Conservation (phyloP, 2,888 invertebrate species). For the Atherix ibis region DNA sequence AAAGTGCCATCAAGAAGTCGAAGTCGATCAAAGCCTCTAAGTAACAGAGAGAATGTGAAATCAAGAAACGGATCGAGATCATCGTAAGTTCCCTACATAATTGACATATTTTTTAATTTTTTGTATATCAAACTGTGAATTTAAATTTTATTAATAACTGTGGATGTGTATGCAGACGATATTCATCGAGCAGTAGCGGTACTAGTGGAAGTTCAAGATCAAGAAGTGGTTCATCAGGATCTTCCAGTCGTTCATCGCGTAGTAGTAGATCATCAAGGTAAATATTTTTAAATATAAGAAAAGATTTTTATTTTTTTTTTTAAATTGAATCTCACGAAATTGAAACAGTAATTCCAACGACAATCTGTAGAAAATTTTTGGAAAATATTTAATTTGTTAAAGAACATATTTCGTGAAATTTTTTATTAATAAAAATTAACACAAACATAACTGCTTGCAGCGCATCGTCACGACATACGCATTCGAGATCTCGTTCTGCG, state of each 20-base stretch:
- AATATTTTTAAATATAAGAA: too few species aligned
- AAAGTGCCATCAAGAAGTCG: conserved; percentile 21
- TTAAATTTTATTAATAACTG: conserved; percentile 1
- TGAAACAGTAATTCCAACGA: too few species aligned
- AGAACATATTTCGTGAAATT: too few species aligned
- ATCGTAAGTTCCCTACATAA: conserved; percentile 16
- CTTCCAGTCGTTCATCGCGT: conserved; percentile 26
- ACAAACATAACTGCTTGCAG: too few species aligned
- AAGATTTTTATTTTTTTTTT: too few species aligned
- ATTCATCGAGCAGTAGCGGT: conserved; percentile 24
- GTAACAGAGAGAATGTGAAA: conserved; percentile 11
- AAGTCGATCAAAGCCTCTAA: conserved; percentile 18
- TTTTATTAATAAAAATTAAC: too few species aligned
- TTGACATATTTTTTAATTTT: conserved; percentile 1
- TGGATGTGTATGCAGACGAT: conserved; percentile 7
- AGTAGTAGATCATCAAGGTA: conserved; percentile 26
- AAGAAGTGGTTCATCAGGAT: conserved; percentile 26
- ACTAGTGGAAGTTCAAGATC: conserved; percentile 27
- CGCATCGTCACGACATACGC: conserved; percentile 18
- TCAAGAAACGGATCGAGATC: conserved; percentile 37
- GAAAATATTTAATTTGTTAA: too few species aligned
- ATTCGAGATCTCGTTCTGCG: conserved; percentile 25
- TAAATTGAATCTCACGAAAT: too few species aligned
- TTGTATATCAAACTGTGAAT: not conserved
- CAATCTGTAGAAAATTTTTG: too few species aligned